Evolutionary conservation across 2,888 invertebrate genomes (phyloP), one percentile per base, ranked within the genome.

Genomic region (Tolmerus cingulatus): DNA sequence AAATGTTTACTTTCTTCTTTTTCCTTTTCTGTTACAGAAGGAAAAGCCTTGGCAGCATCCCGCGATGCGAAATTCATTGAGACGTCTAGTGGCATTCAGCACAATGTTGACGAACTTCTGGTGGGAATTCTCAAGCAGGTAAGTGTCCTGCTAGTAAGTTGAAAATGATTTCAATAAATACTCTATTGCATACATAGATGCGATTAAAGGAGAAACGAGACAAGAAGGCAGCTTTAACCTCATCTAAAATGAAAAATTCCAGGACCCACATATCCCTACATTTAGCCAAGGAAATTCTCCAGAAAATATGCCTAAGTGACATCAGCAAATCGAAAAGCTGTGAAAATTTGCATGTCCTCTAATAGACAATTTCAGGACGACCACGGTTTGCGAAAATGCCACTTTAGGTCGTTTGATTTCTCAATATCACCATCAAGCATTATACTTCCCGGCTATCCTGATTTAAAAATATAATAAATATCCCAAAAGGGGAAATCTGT

Each of bases 11-110:
- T 76, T 76, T 76, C 16, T 23, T 74, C 5, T 30, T 30, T 43
- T 43, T 12, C 12, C 0, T 43, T 46, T 46, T 46, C 34, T 79
- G 74, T 30, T 92, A 46, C 94, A 98, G 98, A 98, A 93, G 98
- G 98, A 9, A 98, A 97, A 93, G 94, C 96, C n/a, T 93, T 98
- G 89, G 98, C 98, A 0, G 96, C 96, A 57, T 96, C 96, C 16
- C 95, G 96, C 91, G 97, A 97, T 92, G 96, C 97, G 93, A 98
- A 98, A 93, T 98, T 97, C 93, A 98, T 98, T 89, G 98, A 99
- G 93, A 97, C 98, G 0, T 98, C 98, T 0, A 97, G 97, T 87
- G 98, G 98, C 0, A 97, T 99, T 90, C 98, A 98, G 92, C 98
- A 98, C 93, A 98, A 98, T 91, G 98, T 99, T 27, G 98, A 99